Conservation (phyloP, 64 coral and sea anemone genomes). For the Dendronephthya gigantea region DNA sequence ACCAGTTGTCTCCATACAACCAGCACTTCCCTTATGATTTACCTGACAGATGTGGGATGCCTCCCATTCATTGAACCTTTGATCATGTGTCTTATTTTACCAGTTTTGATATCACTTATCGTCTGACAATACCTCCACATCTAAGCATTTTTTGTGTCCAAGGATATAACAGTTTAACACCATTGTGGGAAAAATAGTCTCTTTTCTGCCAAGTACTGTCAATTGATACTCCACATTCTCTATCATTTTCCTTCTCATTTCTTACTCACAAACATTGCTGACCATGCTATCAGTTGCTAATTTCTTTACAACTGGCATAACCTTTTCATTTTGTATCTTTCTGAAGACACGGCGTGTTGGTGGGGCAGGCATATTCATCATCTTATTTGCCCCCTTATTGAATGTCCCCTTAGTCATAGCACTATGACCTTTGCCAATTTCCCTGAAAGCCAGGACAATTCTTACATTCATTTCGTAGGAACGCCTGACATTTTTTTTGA, state of each 20-base stretch:
- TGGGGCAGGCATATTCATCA: neutral
- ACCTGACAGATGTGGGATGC: neutral
- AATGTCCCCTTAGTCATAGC: neutral
- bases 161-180: neutral
- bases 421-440: conserved; percentile 12
- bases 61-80: neutral
- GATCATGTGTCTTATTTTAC: neutral
- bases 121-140: conserved; percentile 7
- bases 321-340: neutral
- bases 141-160: conserved; percentile 4
- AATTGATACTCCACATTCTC: too few species aligned
- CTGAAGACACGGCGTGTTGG: neutral
- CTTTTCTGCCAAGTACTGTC: neutral
- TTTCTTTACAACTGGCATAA: neutral
- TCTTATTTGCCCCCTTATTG: too few species aligned
- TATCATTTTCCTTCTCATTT: neutral
- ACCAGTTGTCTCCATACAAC: neutral
- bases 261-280: neutral
- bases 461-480: neutral
- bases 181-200: neutral
- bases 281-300: neutral
- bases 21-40: neutral
- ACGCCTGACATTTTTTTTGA: neutral
- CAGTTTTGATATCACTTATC: neutral
- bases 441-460: neutral